Conservation (phyloP, 35 echinoderm and acorn worm genomes). For the Apostichopus japonicus region DNA sequence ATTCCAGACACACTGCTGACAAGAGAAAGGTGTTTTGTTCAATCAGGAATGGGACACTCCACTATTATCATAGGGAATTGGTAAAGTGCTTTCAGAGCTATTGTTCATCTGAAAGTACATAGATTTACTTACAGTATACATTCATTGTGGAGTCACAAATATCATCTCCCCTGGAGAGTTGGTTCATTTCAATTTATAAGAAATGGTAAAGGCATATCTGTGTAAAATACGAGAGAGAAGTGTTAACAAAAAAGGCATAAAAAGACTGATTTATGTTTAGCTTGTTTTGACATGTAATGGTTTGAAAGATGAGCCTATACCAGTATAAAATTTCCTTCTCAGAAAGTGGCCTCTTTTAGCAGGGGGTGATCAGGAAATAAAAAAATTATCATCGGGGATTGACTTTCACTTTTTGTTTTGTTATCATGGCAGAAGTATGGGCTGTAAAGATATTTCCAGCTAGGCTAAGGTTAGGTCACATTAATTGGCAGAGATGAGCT, state of each 20-base stretch:
- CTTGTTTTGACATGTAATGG: neutral
- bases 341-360: conserved; percentile 1
- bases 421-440: neutral
- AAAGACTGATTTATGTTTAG: neutral
- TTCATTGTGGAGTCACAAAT: no score
- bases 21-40: neutral
- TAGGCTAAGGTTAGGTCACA: neutral
- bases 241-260: no score
- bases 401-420: neutral
- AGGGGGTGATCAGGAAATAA: neutral
- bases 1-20: no score
- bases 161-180: no score
- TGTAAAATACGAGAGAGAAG: no score
- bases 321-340: neutral
- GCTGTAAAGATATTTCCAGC: neutral
- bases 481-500: neutral
- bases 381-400: neutral
- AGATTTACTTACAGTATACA: no score
- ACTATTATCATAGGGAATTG: neutral
- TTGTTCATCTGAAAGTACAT: no score
- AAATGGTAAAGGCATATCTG: no score
- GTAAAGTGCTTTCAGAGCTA: neutral
- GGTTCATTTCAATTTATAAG: no score
- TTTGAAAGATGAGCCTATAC: neutral
- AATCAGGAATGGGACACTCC: neutral